These are phyloP conservation scores for Haplochromis burtoni DNA, from an alignment of 2,113 vertebrate genomes.

Conservation along the genomic window DNA sequence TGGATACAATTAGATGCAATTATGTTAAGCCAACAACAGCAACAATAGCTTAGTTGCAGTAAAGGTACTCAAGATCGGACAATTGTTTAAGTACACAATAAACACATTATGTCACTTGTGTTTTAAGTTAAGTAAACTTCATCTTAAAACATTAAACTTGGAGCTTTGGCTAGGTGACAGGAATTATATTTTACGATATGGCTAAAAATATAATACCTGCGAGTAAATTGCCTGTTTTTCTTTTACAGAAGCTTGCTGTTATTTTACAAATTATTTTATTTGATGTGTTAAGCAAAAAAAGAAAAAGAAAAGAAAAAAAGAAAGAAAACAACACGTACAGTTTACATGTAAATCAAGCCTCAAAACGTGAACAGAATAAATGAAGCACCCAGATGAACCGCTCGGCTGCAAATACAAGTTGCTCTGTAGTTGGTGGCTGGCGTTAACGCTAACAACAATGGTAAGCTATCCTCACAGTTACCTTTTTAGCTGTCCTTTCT, in stretches of 20 bases:
- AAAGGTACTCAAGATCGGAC: not conserved
- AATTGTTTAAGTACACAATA: not conserved
- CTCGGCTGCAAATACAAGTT: not conserved
- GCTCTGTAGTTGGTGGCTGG: not conserved
- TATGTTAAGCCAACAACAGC: not conserved
- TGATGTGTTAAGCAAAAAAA: not conserved
- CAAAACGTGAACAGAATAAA: not conserved
- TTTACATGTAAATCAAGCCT: not conserved
- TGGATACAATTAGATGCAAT: not conserved
- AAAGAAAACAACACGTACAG: not conserved
- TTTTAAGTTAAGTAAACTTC: not conserved
- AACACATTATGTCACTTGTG: not conserved
- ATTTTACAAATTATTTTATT: not conserved
- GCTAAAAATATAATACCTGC: not conserved
- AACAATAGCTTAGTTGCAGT: not conserved
- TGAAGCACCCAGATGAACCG: not conserved
- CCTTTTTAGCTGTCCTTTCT: conserved; percentile 17
- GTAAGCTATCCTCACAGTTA: not conserved
- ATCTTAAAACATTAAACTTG: not conserved
- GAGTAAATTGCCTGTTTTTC: not conserved
- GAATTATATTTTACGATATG: not conserved
- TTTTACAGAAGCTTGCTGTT: not conserved
- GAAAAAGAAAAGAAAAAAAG: rapidly evolving
- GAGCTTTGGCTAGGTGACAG: not conserved
- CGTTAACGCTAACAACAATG: not conserved